Percentiles rank a stretch among this genome's conserved stretches.
Conservation (phyloP, 2,113 vertebrate species). For the Peromyscus maniculatus region DNA sequence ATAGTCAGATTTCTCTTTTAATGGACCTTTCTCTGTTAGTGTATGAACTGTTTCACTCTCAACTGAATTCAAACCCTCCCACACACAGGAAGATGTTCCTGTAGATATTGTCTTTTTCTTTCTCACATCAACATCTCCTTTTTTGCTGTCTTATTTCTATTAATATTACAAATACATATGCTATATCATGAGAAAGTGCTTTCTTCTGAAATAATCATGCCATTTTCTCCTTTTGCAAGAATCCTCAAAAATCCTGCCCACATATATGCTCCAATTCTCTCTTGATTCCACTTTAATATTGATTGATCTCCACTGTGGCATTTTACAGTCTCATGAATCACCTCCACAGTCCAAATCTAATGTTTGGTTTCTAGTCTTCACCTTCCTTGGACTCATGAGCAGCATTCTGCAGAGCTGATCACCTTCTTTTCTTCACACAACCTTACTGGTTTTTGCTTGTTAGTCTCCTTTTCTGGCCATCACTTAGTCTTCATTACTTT, state of each 20-base stretch:
- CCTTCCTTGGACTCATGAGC: neutral
- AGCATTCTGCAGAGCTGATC: neutral
- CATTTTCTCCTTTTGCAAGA: neutral
- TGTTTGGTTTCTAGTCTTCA: neutral
- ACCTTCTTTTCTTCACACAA: neutral
- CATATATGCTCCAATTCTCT: neutral
- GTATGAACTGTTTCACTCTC: neutral
- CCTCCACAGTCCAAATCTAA: neutral
- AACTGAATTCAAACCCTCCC: neutral
- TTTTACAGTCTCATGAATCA: neutral
- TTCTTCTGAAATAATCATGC: neutral
- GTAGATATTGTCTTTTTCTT: neutral
- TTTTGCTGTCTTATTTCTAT: neutral
- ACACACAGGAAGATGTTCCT: neutral
- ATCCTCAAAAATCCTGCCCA: neutral
- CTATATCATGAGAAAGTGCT: neutral
- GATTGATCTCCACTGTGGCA: neutral
- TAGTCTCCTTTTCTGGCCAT: too few species aligned
- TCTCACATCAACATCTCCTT: neutral
- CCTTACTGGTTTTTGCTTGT: fast-evolving
- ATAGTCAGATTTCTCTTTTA: neutral
- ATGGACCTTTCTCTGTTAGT: neutral
- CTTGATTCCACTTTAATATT: neutral
- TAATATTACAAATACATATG: neutral
- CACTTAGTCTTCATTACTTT: neutral